Evolutionary conservation across 2,888 invertebrate genomes (phyloP).

Genomic region (Azorinus chamasolen): DNA sequence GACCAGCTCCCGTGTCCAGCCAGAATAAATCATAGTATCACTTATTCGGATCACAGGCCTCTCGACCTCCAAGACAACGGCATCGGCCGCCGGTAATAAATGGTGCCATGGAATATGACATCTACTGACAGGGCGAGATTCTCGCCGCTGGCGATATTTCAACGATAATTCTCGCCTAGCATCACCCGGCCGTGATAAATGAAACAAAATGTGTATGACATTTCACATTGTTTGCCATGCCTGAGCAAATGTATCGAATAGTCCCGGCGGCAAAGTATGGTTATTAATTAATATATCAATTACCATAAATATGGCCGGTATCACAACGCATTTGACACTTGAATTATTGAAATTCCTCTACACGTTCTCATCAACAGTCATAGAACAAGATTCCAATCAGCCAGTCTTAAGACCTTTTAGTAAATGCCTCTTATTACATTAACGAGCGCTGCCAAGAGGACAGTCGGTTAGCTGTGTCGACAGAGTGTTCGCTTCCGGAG

Average conservation of each 20-base stretch:
- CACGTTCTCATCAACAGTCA: no score
- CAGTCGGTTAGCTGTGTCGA: no score
- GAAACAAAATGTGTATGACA: constrained; percentile 57
- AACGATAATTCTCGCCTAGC: constrained; percentile 51
- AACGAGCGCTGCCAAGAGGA: no score
- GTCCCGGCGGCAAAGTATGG: constrained; percentile 38
- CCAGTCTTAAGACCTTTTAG: no score
- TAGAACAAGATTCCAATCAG: neutral
- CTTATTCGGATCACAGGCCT: no score
- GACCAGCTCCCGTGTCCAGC: no score
- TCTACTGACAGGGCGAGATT: constrained; percentile 31
- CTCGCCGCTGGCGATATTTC: constrained; percentile 53
- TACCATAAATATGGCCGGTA: constrained; percentile 59
- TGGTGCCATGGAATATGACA: no score
- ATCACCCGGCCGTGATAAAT: constrained; percentile 50
- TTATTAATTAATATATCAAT: constrained; percentile 66
- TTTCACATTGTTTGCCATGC: constrained; percentile 47
- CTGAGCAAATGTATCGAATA: constrained; percentile 56
- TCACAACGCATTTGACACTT: constrained; percentile 7
- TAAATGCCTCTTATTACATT: no score
- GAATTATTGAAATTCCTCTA: neutral
- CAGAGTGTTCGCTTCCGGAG: no score
- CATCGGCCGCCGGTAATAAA: no score
- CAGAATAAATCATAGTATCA: no score
- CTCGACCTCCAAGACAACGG: no score